Base-by-base conservation (phyloP, 2,797 vertebrate species). In the Setipinna tenuifilis region DNA sequence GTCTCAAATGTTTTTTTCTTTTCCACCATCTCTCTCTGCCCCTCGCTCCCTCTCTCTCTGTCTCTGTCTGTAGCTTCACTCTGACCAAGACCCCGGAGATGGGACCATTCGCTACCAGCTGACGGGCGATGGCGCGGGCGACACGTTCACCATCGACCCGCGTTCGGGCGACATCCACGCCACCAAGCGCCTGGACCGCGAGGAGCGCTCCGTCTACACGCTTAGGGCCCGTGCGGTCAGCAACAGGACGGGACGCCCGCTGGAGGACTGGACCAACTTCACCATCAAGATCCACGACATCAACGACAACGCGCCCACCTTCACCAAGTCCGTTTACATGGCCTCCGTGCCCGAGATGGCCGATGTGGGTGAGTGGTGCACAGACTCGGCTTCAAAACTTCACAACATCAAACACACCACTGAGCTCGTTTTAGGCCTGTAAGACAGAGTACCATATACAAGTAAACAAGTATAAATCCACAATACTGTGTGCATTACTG, bases 251-350 rank as follows among this genome's bases (percentile, higher is more conserved):
- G 94, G 96, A 87, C 94, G 93, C 88, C 96, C 97, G 59, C 97
- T 99, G 88, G 98, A 99, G 94, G 97, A 97, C 0, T 96, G 97
- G 89, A 98, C 97, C 0, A 97, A 98, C 91, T 99, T 99, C 95
- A 96, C 97, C 94, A 98, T 99, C 94, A 99, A 99, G 95, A 98
- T 99, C 94, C 98, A 99, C 83, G 98, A 99, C 92, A 98, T 99
- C 92, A 99, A 99, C 86, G 98, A 99, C 95, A 99, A 99, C 62
- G 98, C 97, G 88, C 98, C 98, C 41, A 97, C 95, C 0, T 99
- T 99, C 93, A 97, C 96, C 58, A 96, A 96, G 92, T 96, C 98
- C 92, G 92, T 96, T 61, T 99, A 99, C 90, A 90, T 92, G 62
- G 97, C 97, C 86, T 92, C 89, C 6, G 97, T 99, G 89, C 97